These are phyloP conservation scores for Orchestes rusci DNA, from an alignment of 2,888 invertebrate species.

Conservation along the genomic window DNA sequence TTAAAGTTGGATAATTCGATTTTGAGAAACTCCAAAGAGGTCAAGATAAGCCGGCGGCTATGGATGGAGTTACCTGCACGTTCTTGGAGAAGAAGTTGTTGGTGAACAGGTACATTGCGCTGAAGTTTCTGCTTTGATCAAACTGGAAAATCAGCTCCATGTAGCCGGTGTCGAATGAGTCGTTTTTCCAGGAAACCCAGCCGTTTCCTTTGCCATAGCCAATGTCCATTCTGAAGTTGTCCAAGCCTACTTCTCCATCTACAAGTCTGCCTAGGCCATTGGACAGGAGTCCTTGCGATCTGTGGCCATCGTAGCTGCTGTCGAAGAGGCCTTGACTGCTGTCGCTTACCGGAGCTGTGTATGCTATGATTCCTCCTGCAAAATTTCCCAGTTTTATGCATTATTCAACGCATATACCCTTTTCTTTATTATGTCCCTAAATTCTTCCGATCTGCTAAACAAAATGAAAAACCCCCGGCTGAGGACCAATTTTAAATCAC, in stretches of 20 bases:
- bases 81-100: conserved; percentile 65
- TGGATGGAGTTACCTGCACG: conserved; percentile 61
- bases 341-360: conserved; percentile 48
- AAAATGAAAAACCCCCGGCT: conserved; percentile 13
- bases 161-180: conserved; percentile 47
- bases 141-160: conserved; percentile 66
- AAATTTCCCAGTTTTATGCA: conserved; percentile 4
- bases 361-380: conserved; percentile 52
- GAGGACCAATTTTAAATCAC: conserved; percentile 16
- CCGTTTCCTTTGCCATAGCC: conserved; percentile 59
- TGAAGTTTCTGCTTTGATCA: conserved; percentile 61
- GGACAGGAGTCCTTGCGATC: conserved; percentile 43
- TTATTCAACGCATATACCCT: neutral
- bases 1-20: conserved; percentile 5
- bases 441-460: conserved; percentile 16
- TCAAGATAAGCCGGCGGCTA: no score
- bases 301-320: conserved; percentile 59
- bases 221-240: conserved; percentile 55
- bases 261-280: conserved; percentile 64
- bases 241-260: conserved; percentile 57
- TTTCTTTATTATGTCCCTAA: conserved; percentile 13
- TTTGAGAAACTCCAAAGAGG: no score
- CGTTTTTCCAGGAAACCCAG: conserved; percentile 70
- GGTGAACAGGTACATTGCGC: conserved; percentile 57
- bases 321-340: conserved; percentile 50